A percentile compares a stretch with the other conserved stretches of the same genome.
phyloP scores from a whole-genome alignment of 2,113 vertebrate genomes.

The Atrichornis clamosus region DNA sequence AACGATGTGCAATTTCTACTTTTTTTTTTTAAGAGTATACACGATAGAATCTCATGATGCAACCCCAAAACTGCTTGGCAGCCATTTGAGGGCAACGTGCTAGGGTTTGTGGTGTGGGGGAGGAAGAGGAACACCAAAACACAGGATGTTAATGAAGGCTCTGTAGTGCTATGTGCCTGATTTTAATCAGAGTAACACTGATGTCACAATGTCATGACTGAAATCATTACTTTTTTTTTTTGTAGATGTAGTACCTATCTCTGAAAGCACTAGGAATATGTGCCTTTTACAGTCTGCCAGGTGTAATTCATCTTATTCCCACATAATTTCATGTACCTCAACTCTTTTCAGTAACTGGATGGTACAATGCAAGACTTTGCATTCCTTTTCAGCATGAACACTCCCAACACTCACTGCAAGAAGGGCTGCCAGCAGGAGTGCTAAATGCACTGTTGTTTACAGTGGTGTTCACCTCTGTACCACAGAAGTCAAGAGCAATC shows the following conservation, averaged over 20 bases:
- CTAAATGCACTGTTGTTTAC: background rate
- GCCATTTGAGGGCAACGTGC: background rate
- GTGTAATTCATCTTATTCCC: background rate
- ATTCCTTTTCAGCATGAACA: background rate
- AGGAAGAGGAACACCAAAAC: background rate
- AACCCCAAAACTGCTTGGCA: background rate
- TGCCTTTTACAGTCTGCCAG: background rate
- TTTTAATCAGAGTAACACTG: background rate
- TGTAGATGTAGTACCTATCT: background rate
- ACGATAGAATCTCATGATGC: background rate
- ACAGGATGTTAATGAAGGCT: background rate
- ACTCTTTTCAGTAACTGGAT: background rate
- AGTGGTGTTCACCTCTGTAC: background rate
- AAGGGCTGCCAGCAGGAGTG: background rate
- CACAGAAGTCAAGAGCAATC: accelerated
- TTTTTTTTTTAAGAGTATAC: background rate
- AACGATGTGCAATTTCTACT: background rate
- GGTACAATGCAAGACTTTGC: accelerated
- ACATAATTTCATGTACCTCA: background rate
- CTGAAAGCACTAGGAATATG: background rate
- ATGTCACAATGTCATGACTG: background rate
- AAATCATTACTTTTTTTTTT: background rate
- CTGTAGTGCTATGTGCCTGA: background rate
- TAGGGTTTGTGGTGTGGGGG: accelerated
- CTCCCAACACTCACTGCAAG: background rate